Percentiles rank a stretch among this genome's conserved stretches.
Evolutionary conservation across 2,797 vertebrate genomes (phyloP).

Genomic region (Propithecus perrieri): DNA sequence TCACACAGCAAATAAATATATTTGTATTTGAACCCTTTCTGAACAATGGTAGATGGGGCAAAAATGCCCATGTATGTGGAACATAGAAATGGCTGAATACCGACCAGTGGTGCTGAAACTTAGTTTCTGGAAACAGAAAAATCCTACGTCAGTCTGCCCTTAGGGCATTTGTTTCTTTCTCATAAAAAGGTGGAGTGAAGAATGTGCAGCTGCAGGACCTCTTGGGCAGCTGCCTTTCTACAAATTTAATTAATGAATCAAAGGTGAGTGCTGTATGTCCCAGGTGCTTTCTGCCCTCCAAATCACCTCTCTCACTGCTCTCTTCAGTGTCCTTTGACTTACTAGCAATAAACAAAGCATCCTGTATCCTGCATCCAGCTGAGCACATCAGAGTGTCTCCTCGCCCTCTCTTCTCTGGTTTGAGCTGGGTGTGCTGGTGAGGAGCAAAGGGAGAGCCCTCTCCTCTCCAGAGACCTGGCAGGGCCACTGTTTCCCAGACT

Average conservation of each 20-base stretch:
- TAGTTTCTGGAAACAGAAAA: conserved; percentile 12
- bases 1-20: conserved; percentile 11
- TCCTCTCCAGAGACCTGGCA: background rate
- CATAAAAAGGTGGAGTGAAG: background rate
- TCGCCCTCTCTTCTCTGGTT: background rate
- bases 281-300: conserved; percentile 68
- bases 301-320: conserved; percentile 36
- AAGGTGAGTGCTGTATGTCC: conserved; percentile 33
- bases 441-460: background rate
- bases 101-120: background rate
- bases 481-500: background rate
- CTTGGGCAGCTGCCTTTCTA: conserved; percentile 61
- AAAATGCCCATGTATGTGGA: background rate
- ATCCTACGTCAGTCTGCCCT: background rate
- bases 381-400: background rate
- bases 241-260: conserved; percentile 74
- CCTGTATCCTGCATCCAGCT: background rate
- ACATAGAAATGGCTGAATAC: background rate
- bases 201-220: conserved; percentile 36
- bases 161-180: conserved; percentile 41
- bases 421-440: background rate
- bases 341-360: conserved; percentile 44
- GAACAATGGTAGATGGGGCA: background rate
- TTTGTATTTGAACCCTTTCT: background rate
- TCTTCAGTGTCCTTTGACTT: conserved; percentile 44